Evolutionary conservation across 2,797 vertebrate species (phyloP).

Genomic region (Rachycentron canadum): DNA sequence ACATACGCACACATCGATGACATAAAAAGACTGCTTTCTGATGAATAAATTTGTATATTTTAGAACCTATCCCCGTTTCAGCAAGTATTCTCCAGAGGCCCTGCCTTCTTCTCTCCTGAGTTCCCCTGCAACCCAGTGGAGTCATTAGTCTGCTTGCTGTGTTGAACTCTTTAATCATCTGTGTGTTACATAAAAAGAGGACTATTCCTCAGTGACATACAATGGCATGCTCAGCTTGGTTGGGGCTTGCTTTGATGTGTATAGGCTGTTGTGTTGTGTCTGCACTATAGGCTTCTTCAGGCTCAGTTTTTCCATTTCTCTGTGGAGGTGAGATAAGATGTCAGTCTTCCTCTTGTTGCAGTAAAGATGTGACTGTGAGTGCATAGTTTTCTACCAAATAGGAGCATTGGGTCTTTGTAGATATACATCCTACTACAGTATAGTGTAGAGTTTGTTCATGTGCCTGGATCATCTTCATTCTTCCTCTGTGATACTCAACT

Average conservation of each 20-base stretch:
- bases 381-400: conserved; percentile 56
- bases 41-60: conserved; percentile 90
- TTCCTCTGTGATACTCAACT: conserved; percentile 11
- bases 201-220: conserved; percentile 83
- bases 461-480: conserved; percentile 22
- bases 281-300: conserved; percentile 73
- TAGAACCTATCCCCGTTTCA: conserved; percentile 79
- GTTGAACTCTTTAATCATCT: conserved; percentile 89
- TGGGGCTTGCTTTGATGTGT: conserved; percentile 82
- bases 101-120: conserved; percentile 80
- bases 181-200: conserved; percentile 86
- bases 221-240: conserved; percentile 76
- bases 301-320: conserved; percentile 73
- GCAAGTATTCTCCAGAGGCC: conserved; percentile 81
- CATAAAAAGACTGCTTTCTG: conserved; percentile 81
- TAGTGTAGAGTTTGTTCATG: conserved; percentile 30
- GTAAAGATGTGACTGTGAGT: conserved; percentile 59
- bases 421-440: conserved; percentile 23
- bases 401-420: conserved; percentile 48
- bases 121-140: conserved; percentile 84
- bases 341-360: conserved; percentile 72
- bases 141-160: conserved; percentile 87
- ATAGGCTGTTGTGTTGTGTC: conserved; percentile 81
- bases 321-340: conserved; percentile 76
- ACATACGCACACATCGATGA: conserved; percentile 64